Evolutionary conservation across 35 echinoderm and acorn worm genomes (phyloP).

Genomic region (Lytechinus variegatus): DNA sequence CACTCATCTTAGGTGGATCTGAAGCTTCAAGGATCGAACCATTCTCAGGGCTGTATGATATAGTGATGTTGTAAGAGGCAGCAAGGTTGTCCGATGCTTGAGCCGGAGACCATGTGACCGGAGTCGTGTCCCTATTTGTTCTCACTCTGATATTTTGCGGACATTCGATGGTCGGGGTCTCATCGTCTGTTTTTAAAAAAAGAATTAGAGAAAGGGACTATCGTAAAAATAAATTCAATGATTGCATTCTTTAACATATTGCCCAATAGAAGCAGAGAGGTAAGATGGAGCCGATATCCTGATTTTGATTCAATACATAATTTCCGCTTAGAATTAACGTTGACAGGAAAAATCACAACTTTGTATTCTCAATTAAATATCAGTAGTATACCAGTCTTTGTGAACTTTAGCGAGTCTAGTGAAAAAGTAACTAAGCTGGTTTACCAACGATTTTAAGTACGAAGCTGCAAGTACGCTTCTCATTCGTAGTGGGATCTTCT

Average conservation of each 20-base stretch:
- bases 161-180: slow-evolving; percentile 45
- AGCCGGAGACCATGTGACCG: slow-evolving; percentile 40
- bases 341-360: too few species aligned
- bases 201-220: too few species aligned
- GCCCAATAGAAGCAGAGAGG: too few species aligned
- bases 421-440: too few species aligned
- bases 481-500: not conserved
- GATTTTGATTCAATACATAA: too few species aligned
- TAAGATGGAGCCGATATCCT: too few species aligned
- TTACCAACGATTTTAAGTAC: slow-evolving; percentile 48
- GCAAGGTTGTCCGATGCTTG: slow-evolving; percentile 43
- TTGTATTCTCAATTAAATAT: too few species aligned
- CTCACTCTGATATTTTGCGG: slow-evolving; percentile 11
- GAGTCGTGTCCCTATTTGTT: not conserved
- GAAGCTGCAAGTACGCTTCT: slow-evolving; percentile 35
- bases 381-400: too few species aligned
- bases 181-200: slow-evolving; percentile 38
- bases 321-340: too few species aligned
- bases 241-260: too few species aligned
- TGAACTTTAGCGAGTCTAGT: too few species aligned
- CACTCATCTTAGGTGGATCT: not conserved
- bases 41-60: slow-evolving; percentile 40
- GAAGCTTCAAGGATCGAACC: slow-evolving; percentile 23
- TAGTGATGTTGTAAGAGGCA: not conserved
- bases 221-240: too few species aligned